A percentile compares a stretch with the other conserved stretches of the same genome.
Evolutionary conservation across 2,888 invertebrate genomes (phyloP).

Genomic region (Diarsia rubi): DNA sequence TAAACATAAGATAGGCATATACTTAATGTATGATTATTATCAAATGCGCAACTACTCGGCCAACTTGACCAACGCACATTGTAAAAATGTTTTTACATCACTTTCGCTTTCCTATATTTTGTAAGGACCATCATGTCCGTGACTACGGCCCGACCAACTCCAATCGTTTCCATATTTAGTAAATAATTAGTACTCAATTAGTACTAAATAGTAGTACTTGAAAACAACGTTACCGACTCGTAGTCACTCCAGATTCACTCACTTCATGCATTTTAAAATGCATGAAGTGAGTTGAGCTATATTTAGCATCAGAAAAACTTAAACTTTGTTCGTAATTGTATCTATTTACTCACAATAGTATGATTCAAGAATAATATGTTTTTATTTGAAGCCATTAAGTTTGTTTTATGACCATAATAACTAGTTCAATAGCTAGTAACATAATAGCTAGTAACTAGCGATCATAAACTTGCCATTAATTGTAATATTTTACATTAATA

Average conservation of each 20-base stretch:
- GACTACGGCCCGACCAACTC: no score
- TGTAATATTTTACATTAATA: no score
- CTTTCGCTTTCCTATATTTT: background rate
- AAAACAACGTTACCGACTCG: no score
- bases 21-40: conserved; percentile 2
- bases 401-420: conserved; percentile 6
- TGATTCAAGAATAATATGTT: conserved; percentile 1
- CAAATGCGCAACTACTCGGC: background rate
- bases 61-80: background rate
- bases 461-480: conserved; percentile 1
- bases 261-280: conserved; percentile 1
- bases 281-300: background rate
- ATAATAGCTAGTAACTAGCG: no score
- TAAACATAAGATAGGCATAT: background rate
- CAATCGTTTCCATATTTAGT: no score
- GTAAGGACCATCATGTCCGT: background rate
- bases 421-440: no score
- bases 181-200: no score
- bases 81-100: background rate
- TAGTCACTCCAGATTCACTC: no score
- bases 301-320: conserved; percentile 10
- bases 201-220: no score
- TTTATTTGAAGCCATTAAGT: conserved; percentile 16
- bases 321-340: conserved; percentile 18
- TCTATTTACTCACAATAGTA: background rate